A percentile compares a stretch with the other conserved stretches of the same genome.
Conservation (phyloP, 2,113 vertebrate species). For the Oreochromis tanganicae region DNA sequence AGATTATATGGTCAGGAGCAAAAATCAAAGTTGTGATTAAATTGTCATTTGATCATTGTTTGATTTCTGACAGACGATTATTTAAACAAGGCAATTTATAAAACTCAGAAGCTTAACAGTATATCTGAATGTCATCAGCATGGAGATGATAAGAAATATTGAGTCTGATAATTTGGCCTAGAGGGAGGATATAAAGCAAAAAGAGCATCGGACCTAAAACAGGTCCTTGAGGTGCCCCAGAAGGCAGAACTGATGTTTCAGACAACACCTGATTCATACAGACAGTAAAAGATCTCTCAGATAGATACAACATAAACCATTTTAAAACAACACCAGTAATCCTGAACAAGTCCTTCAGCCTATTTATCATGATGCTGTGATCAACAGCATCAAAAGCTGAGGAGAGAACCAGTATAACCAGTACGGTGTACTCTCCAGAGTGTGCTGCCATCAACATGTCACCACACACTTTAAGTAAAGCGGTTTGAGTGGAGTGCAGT, state of each 20-base stretch:
- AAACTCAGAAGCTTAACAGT: not conserved
- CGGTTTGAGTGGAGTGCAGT: not conserved
- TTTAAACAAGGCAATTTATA: not conserved
- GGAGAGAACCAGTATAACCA: not conserved
- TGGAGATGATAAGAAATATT: not conserved
- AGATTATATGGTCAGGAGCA: not conserved
- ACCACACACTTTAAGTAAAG: not conserved
- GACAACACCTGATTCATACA: not conserved
- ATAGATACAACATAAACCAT: not conserved
- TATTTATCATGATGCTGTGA: rapidly evolving
- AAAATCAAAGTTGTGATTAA: not conserved
- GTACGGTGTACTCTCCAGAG: not conserved
- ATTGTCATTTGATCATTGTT: not conserved
- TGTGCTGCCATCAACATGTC: not conserved
- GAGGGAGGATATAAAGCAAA: not conserved
- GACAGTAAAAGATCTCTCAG: not conserved
- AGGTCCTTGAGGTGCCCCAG: not conserved
- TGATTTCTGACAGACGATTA: not conserved
- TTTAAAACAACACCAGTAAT: not conserved
- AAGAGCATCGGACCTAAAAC: not conserved
- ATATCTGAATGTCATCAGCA: not conserved
- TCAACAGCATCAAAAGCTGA: not conserved
- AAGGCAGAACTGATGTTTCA: not conserved
- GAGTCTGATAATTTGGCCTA: not conserved
- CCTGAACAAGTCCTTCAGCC: rapidly evolving